Conservation (phyloP, 2,888 invertebrate species). For the Elmis aenea region DNA sequence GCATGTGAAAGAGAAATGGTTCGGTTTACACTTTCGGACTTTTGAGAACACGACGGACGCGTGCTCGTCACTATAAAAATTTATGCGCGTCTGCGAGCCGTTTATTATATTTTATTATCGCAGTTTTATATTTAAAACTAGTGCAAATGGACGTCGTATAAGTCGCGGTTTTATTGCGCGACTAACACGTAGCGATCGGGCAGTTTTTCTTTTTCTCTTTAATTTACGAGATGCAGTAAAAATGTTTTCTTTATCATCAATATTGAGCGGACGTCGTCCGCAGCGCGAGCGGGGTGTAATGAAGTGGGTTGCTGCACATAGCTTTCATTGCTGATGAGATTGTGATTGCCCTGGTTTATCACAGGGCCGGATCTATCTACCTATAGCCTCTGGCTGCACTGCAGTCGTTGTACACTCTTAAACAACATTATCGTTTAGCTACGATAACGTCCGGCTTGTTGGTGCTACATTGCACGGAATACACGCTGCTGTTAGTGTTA, state of each 20-base stretch:
- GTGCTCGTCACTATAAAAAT: conserved; percentile 7
- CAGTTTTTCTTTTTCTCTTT: not conserved
- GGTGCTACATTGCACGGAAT: not conserved
- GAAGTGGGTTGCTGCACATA: conserved; percentile 40
- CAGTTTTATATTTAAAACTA: too few species aligned
- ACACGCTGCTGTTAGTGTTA: too few species aligned
- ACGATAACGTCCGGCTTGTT: not conserved
- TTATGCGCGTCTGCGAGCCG: too few species aligned
- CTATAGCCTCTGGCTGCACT: conserved; percentile 31
- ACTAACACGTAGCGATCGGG: too few species aligned
- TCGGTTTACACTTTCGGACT: conserved; percentile 36
- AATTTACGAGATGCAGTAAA: not conserved
- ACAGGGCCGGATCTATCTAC: conserved; percentile 36
- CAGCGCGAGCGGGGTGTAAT: conserved; percentile 19
- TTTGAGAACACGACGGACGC: conserved; percentile 23
- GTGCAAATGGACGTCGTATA: too few species aligned
- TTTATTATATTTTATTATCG: too few species aligned
- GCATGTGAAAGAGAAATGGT: conserved; percentile 39
- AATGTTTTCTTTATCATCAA: conserved; percentile 16
- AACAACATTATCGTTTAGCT: too few species aligned
- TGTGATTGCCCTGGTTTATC: conserved; percentile 44
- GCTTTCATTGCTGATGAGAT: conserved; percentile 44
- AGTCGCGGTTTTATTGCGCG: too few species aligned
- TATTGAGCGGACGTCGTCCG: conserved; percentile 20
- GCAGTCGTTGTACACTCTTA: conserved; percentile 28